Percentiles rank a stretch among this genome's conserved stretches.
Conservation (phyloP, 2,113 vertebrate species). For the Myiagra hebetior region DNA sequence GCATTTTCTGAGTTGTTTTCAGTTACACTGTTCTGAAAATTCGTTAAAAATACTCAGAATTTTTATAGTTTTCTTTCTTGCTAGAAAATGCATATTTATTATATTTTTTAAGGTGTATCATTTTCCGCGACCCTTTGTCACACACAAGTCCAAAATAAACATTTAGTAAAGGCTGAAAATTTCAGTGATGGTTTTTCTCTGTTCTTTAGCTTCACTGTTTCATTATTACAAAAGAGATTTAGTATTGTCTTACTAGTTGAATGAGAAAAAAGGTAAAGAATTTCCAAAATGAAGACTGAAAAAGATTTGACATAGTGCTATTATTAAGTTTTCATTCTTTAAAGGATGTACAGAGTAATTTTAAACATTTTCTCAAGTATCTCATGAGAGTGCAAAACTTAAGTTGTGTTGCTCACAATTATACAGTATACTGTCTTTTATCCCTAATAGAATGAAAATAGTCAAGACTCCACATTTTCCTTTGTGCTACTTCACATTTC, state of each 20-base stretch:
- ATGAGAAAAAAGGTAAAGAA: neutral
- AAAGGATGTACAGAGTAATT: neutral
- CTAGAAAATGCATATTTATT: neutral
- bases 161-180: neutral
- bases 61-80: neutral
- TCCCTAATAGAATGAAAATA: neutral
- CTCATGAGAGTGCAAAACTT: neutral
- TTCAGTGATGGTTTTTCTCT: neutral
- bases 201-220: neutral
- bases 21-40: neutral
- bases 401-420: neutral
- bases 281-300: neutral
- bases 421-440: neutral
- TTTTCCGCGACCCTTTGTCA: neutral
- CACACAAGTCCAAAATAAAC: neutral
- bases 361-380: neutral
- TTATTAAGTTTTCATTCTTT: neutral
- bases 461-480: neutral
- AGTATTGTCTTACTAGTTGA: neutral
- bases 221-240: neutral
- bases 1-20: neutral
- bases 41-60: neutral
- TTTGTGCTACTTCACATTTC: neutral
- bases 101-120: neutral
- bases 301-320: accelerated